Conservation (phyloP, 1,140 invertebrate genomes). For the Drosophila bocki region DNA sequence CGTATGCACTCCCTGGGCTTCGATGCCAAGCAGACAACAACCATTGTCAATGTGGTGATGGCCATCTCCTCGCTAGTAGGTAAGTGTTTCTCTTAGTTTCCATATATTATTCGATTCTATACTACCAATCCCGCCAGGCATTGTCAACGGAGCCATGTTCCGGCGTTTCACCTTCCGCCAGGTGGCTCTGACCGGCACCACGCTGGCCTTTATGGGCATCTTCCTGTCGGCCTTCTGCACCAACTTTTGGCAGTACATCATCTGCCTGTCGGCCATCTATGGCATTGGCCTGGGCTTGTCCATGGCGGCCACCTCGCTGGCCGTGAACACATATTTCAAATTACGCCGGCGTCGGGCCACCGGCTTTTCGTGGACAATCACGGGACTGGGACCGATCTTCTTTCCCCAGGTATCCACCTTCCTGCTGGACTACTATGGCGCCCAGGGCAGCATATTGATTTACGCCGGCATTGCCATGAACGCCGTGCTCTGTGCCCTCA, state of each 20-base stretch:
- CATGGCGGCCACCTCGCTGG: constrained; percentile 87
- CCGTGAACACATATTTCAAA: constrained; percentile 88
- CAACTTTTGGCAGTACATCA: constrained; percentile 67
- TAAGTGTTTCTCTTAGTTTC: constrained; percentile 54
- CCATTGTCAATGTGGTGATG: constrained; percentile 88
- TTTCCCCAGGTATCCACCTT: constrained; percentile 87
- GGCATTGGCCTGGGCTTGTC: constrained; percentile 87
- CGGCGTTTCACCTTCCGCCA: constrained; percentile 74
- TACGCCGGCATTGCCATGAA: constrained; percentile 87
- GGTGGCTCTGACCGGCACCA: constrained; percentile 67
- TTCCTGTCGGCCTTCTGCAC: constrained; percentile 67
- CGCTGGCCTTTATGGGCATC: constrained; percentile 60
- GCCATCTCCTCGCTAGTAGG: constrained; percentile 88
- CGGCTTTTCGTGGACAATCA: constrained; percentile 87
- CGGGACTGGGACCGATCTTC: constrained; percentile 87
- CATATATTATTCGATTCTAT: not conserved
- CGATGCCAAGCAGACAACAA: constrained; percentile 87
- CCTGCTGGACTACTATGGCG: constrained; percentile 86
- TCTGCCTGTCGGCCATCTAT: constrained; percentile 64
- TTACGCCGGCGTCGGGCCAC: constrained; percentile 87
- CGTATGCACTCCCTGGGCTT: constrained; percentile 87
- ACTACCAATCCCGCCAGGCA: constrained; percentile 34
- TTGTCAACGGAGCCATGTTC: constrained; percentile 80
- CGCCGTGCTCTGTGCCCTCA: constrained; percentile 86
- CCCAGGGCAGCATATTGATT: constrained; percentile 87